These are phyloP conservation scores for Pteria penguin DNA, from an alignment of 2,888 invertebrate species.

Conservation along the genomic window DNA sequence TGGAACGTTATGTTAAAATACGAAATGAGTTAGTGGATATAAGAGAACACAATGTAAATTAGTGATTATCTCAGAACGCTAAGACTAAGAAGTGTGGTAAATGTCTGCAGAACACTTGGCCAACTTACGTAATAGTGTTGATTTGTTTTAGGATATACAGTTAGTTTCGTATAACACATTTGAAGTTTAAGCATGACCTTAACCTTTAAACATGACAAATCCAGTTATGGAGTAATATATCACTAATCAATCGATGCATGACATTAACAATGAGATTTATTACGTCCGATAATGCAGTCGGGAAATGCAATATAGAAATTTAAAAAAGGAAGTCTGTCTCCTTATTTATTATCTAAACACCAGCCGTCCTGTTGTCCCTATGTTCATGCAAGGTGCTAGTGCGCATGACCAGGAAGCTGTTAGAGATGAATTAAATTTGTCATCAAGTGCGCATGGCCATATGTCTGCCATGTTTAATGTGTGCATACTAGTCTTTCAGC, in stretches of 20 bases:
- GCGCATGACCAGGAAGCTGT: not conserved
- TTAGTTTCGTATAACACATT: too few relatives aligned
- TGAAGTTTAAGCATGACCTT: too few relatives aligned
- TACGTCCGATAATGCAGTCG: not conserved
- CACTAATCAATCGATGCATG: not conserved
- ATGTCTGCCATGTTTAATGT: not conserved
- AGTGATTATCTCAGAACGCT: too few relatives aligned
- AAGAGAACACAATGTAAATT: too few relatives aligned
- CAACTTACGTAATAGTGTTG: too few relatives aligned
- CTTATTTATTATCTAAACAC: not conserved
- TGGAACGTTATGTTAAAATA: too few relatives aligned
- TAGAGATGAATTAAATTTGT: not conserved
- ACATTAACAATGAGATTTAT: not conserved
- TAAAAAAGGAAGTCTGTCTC: not conserved
- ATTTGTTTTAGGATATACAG: too few relatives aligned
- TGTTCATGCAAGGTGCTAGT: constrained; percentile 5
- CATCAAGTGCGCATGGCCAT: not conserved
- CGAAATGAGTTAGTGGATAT: too few relatives aligned
- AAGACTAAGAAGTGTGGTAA: too few relatives aligned
- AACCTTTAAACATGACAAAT: too few relatives aligned
- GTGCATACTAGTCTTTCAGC: not conserved
- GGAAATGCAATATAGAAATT: not conserved
- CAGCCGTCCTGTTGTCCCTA: not conserved
- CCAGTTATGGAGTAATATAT: too few relatives aligned
- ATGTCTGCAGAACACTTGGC: too few relatives aligned